Percentiles rank a stretch among this genome's conserved stretches.
Conservation (phyloP, 2,113 vertebrate species). For the Oncorhynchus gorbuscha region DNA sequence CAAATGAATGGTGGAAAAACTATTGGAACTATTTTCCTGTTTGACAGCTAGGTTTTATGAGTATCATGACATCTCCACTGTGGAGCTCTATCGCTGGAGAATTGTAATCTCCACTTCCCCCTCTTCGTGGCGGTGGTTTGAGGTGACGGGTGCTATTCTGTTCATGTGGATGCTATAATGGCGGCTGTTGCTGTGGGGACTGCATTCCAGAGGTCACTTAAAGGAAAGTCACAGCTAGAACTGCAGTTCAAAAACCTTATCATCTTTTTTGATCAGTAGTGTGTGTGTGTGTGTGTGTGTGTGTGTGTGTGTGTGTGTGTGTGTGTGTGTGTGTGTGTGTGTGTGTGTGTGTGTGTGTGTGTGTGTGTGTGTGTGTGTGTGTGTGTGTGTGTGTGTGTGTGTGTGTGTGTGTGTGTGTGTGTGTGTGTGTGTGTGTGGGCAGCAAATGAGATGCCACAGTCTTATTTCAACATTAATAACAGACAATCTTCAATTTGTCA, state of each 20-base stretch:
- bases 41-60: too few relatives aligned
- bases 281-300: constrained; percentile 1
- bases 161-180: constrained; percentile 8
- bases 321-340: neutral
- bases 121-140: neutral
- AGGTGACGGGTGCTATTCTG: constrained; percentile 21
- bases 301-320: neutral
- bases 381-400: neutral
- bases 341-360: constrained; percentile 1
- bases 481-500: too few relatives aligned
- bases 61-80: too few relatives aligned
- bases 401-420: neutral
- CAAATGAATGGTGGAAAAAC: too few relatives aligned
- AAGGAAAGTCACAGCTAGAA: constrained; percentile 4
- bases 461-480: too few relatives aligned
- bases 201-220: constrained; percentile 18
- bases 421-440: neutral
- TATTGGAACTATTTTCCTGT: too few relatives aligned
- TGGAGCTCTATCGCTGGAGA: constrained; percentile 1
- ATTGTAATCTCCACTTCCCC: neutral
- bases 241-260: constrained; percentile 17
- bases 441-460: too few relatives aligned
- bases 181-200: constrained; percentile 9
- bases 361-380: constrained; percentile 3
- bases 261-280: too few relatives aligned